phyloP scores from a whole-genome alignment of 2,888 invertebrate genomes.

The Patella depressa region DNA sequence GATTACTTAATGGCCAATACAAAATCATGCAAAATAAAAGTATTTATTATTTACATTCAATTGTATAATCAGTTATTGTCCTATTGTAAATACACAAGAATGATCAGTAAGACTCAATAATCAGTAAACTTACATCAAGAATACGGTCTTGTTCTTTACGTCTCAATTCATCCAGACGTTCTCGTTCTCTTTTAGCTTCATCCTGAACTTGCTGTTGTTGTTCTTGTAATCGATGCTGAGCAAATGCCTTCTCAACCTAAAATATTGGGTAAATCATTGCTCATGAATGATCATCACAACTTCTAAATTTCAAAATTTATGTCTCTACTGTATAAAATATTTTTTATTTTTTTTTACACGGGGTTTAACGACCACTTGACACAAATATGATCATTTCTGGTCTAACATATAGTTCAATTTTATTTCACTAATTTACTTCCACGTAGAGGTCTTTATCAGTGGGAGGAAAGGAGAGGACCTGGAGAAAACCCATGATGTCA shows the following conservation, averaged over 20 bases:
- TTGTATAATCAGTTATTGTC: background rate
- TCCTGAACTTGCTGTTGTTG: constrained; percentile 83
- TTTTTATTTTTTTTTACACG: no score
- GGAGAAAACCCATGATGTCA: no score
- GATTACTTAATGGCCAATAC: background rate
- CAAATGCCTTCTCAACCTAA: constrained; percentile 86
- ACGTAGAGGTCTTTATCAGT: no score
- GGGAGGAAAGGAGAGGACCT: no score
- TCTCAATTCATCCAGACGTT: constrained; percentile 86
- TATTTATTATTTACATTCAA: background rate
- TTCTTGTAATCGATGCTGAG: constrained; percentile 84
- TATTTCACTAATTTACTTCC: no score
- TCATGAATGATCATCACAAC: no score
- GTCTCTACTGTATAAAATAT: no score
- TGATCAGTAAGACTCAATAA: background rate
- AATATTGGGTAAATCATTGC: background rate
- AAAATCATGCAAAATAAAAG: constrained; percentile 1
- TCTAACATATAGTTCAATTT: no score
- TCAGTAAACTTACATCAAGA: constrained; percentile 77
- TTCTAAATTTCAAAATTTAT: no score
- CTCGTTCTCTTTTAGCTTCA: constrained; percentile 85
- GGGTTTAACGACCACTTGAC: no score
- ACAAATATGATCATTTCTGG: no score
- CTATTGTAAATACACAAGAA: background rate
- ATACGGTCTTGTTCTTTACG: constrained; percentile 91